phyloP scores from a whole-genome alignment of 2,888 invertebrate species.

The Teleiodes luculella region DNA sequence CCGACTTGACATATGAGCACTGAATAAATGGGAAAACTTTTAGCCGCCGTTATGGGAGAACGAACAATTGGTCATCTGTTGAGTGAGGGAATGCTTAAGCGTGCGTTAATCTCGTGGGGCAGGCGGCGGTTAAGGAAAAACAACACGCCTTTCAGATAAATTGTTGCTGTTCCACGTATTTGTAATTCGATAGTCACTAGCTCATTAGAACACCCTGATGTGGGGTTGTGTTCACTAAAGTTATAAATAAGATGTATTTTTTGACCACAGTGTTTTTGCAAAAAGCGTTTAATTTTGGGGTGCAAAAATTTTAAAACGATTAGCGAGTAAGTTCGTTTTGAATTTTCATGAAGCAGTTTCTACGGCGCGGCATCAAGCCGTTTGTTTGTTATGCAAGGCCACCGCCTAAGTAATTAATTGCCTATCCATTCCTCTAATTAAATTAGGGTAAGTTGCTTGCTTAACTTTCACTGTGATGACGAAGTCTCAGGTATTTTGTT shows the following conservation, averaged over 20 bases:
- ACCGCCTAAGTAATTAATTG: slow-evolving; percentile 48
- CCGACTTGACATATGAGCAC: slow-evolving; percentile 68
- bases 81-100: slow-evolving; percentile 52
- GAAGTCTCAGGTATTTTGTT: slow-evolving; percentile 17
- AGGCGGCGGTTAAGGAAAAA: slow-evolving; percentile 36
- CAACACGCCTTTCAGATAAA: slow-evolving; percentile 37
- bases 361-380: slow-evolving; percentile 21
- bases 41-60: slow-evolving; percentile 66
- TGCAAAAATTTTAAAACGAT: slow-evolving; percentile 3
- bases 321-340: slow-evolving; percentile 1
- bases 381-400: slow-evolving; percentile 40
- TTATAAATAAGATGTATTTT: too few species aligned
- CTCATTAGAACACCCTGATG: not conserved
- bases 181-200: slow-evolving; percentile 1
- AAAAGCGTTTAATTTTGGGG: not conserved
- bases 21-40: slow-evolving; percentile 79
- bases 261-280: too few species aligned
- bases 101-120: slow-evolving; percentile 58
- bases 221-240: too few species aligned
- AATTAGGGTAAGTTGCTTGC: slow-evolving; percentile 29
- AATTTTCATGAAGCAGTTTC: slow-evolving; percentile 10
- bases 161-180: slow-evolving; percentile 38
- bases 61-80: slow-evolving; percentile 77
- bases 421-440: slow-evolving; percentile 48
- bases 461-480: slow-evolving; percentile 14